A percentile compares a stretch with the other conserved stretches of the same genome.
Conservation (phyloP, 2,113 vertebrate species). For the Chaetodon auriga region DNA sequence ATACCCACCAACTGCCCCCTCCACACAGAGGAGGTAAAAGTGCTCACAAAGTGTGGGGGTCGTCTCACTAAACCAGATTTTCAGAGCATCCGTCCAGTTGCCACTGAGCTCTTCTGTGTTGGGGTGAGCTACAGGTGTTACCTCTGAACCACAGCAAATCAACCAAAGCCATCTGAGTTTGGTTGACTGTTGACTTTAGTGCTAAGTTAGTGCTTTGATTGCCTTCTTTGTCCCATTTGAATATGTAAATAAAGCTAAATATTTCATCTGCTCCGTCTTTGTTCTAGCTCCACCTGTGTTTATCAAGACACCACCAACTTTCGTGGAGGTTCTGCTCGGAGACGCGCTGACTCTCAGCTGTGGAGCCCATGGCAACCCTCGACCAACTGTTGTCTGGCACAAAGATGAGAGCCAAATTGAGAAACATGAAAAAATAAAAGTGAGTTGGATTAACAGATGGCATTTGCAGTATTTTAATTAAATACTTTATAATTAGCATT, state of each 20-base stretch:
- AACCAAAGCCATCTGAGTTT: neutral
- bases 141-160: no score
- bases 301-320: conserved; percentile 88
- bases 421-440: conserved; percentile 87
- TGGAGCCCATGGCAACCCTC: conserved; percentile 90
- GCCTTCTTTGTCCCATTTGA: conserved; percentile 1
- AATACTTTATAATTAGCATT: conserved; percentile 48
- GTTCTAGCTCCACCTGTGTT: conserved; percentile 91
- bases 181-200: neutral
- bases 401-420: conserved; percentile 85
- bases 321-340: conserved; percentile 89
- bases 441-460: conserved; percentile 71
- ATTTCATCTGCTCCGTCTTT: conserved; percentile 9
- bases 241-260: neutral
- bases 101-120: conserved; percentile 1
- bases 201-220: neutral
- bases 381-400: conserved; percentile 91
- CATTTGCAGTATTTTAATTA: conserved; percentile 48
- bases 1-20: neutral
- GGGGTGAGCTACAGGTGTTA: neutral
- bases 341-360: conserved; percentile 90
- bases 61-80: neutral
- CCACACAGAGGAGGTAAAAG: neutral
- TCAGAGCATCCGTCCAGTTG: neutral
- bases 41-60: neutral